Evolutionary conservation across 2,797 vertebrate genomes (phyloP), one percentile per base, ranked within the genome.

Genomic region (Apodemus agrarius): DNA sequence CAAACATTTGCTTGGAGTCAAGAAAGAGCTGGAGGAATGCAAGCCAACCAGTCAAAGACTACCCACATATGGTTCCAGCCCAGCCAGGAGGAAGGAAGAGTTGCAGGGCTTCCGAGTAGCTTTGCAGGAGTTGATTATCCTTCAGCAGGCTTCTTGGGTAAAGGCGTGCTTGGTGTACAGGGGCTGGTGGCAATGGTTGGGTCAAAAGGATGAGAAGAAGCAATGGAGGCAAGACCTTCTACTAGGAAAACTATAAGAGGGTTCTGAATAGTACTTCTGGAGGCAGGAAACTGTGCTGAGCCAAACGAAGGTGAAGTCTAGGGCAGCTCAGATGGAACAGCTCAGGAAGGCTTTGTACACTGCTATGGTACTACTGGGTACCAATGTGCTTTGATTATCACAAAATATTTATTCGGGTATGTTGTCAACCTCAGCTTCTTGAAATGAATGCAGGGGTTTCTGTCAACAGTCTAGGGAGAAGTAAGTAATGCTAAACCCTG

Each of bases 1-100:
- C 57, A 90, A 81, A 83, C 43, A n/a, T 79, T 72, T 94, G 65
- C 81, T 96, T 57, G 80, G 13, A 46, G 21, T n/a, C 40, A 65
- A 85, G 11, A 86, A 54, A 85, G 65, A 84, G 13, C 4, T 90
- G 31, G 49, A 63, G 29, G 7, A 34, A 89, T 34, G 76, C 6
- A 65, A 74, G 14, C 0, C 34, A 37, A 88, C 37, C 61, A 10
- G 85, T 37, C 29, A 81, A 74, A 93, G 19, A 19, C 54, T 85
- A 31, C 46, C 31, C 54, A 43, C 11, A 31, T 22, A 7, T 63
- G 43, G 1, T 67, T 88, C 11, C 78, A 78, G 54, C 24, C 13
- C 17, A 81, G 13, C 4, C n/a, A 2, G 24, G 52, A 12, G 59
- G 14, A 92, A 93, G 13, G n/a, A 52, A 63, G 31, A 94, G 76